phyloP scores from a whole-genome alignment of 2,113 vertebrate genomes.

The Phylloscopus whistleri region DNA sequence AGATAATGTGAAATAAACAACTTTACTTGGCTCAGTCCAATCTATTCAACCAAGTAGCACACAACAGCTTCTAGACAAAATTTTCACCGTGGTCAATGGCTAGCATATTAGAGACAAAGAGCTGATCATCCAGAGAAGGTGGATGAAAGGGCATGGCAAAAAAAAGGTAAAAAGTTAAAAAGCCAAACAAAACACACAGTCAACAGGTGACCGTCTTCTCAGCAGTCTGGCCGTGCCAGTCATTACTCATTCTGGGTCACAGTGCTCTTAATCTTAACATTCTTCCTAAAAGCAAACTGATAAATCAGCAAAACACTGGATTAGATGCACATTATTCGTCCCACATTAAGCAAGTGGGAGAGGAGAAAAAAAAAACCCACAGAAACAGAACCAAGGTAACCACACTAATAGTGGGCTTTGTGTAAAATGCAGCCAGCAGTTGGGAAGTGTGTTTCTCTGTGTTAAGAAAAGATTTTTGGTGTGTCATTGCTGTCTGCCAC shows the following conservation, averaged over 20 bases:
- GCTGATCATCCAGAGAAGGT: neutral
- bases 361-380: fast-evolving
- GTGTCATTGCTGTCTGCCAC: neutral
- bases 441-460: neutral
- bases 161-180: neutral
- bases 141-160: neutral
- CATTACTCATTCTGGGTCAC: neutral
- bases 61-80: neutral
- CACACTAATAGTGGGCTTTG: neutral
- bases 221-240: neutral
- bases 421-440: neutral
- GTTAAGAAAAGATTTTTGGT: neutral
- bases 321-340: neutral
- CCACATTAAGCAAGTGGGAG: neutral
- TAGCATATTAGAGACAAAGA: neutral
- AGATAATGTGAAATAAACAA: neutral
- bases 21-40: neutral
- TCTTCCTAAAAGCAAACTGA: neutral
- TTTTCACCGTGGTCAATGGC: neutral
- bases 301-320: neutral
- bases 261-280: neutral
- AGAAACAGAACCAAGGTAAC: neutral
- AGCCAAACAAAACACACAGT: neutral
- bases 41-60: neutral
- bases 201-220: neutral